Evolutionary conservation across 2,888 invertebrate species (phyloP).

Genomic region (Polietes domitor): DNA sequence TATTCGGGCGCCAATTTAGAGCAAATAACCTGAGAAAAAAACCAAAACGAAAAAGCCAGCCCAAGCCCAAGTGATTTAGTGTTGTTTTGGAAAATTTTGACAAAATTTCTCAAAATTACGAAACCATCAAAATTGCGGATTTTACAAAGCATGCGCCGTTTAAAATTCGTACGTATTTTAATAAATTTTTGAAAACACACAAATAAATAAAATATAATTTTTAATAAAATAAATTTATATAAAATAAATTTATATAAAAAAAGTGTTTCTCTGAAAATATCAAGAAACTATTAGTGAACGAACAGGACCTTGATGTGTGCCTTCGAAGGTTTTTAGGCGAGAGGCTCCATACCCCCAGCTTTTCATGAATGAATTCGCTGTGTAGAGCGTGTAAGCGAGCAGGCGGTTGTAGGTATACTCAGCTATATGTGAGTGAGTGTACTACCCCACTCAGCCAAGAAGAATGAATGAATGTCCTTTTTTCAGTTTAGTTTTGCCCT

Average conservation of each 20-base stretch:
- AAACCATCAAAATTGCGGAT: conserved; percentile 66
- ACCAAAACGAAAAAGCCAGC: not conserved
- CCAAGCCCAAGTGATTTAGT: not conserved
- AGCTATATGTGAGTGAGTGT: not conserved
- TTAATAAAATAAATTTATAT: not conserved
- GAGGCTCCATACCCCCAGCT: not conserved
- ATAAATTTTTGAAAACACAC: not conserved
- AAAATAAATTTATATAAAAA: conserved; percentile 15
- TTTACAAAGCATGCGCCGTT: conserved; percentile 66
- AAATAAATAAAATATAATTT: conserved; percentile 16
- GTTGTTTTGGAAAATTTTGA: conserved; percentile 35
- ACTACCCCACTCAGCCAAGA: conserved; percentile 8
- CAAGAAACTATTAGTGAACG: not conserved
- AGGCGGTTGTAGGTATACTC: not conserved
- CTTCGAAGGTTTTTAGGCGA: not conserved
- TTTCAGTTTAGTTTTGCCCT: not conserved
- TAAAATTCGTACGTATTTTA: conserved; percentile 64
- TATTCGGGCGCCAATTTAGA: conserved; percentile 24
- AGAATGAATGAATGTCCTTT: conserved; percentile 43
- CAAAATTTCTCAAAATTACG: conserved; percentile 63
- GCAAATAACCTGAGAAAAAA: not conserved
- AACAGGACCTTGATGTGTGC: not conserved
- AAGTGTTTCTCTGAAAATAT: not conserved
- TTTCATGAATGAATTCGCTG: conserved; percentile 52
- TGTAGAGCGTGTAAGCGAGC: not conserved